Base-by-base conservation (phyloP, 1,140 invertebrate species). In the Trichonephila clavipes region DNA sequence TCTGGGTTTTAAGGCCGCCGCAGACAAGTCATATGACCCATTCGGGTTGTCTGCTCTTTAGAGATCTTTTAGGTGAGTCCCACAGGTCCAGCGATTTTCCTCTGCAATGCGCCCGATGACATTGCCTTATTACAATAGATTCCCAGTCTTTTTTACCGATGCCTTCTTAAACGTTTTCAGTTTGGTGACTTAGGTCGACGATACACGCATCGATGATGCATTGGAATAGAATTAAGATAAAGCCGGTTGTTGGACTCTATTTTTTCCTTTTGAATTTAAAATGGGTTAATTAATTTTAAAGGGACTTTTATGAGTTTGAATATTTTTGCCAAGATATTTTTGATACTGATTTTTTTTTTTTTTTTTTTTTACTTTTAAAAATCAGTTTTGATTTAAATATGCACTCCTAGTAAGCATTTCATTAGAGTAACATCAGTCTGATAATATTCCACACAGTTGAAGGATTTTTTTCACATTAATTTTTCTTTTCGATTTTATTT, bases 1-100 rank as follows among this genome's bases (percentile, higher is more conserved):
- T 87, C 91, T 92, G 83, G 91, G 91, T 92, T 92, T 87, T 92
- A 92, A 92, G 91, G 91, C 83, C 64, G 82, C 91, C 89, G 77
- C 89, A 91, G 89, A 91, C 58, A 83, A 91, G 89, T 91, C 91
- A 92, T 87, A 66, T 72, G 91, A 92, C 82, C 91, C 83, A 61
- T 90, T 88, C 64, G 87, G 87, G 40, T 34, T 77, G 88, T 90
- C 90, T 83, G 81, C 90, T 91, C 90, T 90, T 90, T 59, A 77
- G 51, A 90, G 88, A 81, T 81, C 88, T 66, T 89, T 89, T 51
- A 28, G 91, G 83, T 51, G 64, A 72, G 86, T 90, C 89, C 72
- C 89, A 82, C 58, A 28, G 91, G 91, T 92, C 91, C 83, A 34
- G 77, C 77, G 90, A 91, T 83, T 91, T 81, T 85, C 90, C 72